A percentile compares a stretch with the other conserved stretches of the same genome.
Evolutionary conservation across 2,113 vertebrate genomes (phyloP).

Genomic region (Numenius arquata): DNA sequence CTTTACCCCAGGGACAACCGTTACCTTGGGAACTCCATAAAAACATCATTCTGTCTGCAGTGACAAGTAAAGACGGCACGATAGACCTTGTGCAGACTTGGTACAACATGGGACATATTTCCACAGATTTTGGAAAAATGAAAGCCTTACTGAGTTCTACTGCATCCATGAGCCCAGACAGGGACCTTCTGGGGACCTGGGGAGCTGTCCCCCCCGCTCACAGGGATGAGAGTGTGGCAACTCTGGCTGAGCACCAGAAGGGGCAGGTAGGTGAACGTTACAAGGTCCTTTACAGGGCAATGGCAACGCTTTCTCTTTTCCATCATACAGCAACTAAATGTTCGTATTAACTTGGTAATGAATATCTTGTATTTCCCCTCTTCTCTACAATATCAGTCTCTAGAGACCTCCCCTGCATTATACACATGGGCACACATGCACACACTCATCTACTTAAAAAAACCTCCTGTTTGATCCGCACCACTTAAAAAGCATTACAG

Average conservation of each 20-base stretch:
- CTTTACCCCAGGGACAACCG: background rate
- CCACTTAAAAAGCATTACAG: background rate
- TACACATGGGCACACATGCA: background rate
- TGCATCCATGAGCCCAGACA: background rate
- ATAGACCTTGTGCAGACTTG: background rate
- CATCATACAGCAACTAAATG: background rate
- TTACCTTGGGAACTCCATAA: background rate
- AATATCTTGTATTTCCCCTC: background rate
- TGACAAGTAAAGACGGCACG: background rate
- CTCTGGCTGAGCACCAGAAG: background rate
- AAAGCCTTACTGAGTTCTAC: background rate
- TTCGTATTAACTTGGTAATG: background rate
- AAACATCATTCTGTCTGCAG: background rate
- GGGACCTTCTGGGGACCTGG: background rate
- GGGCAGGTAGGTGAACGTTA: background rate
- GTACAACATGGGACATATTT: background rate
- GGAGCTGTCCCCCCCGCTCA: accelerated
- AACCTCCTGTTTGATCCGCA: background rate
- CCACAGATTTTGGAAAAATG: background rate
- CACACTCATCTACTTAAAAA: background rate
- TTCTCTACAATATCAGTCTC: background rate
- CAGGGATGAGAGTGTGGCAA: background rate
- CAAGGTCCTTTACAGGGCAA: background rate
- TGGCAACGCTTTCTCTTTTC: background rate
- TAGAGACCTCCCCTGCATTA: background rate